Conservation (phyloP, 2,113 vertebrate genomes). For the Mohoua ochrocephala region DNA sequence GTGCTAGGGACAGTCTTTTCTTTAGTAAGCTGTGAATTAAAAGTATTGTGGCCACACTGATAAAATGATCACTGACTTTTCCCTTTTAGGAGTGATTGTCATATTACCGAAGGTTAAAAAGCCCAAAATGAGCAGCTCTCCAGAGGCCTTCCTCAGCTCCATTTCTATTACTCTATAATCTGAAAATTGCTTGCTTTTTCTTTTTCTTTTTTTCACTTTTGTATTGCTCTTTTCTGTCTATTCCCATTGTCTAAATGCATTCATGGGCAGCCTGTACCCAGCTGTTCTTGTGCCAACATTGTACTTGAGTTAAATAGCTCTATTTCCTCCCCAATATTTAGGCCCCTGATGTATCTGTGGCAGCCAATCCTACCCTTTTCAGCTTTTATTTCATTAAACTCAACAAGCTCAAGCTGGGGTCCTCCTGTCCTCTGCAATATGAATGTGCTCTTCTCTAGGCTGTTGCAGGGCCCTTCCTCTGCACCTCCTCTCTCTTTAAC, state of each 20-base stretch:
- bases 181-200: background rate
- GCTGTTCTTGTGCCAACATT: constrained; percentile 43
- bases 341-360: background rate
- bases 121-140: background rate
- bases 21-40: background rate
- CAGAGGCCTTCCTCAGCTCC: background rate
- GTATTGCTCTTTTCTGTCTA: background rate
- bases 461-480: background rate
- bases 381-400: background rate
- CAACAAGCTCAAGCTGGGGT: background rate
- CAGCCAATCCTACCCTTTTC: background rate
- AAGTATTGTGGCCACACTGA: background rate
- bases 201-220: background rate
- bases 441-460: background rate
- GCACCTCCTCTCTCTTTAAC: background rate
- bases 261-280: constrained; percentile 47
- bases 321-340: background rate
- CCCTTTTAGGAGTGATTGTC: background rate
- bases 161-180: constrained; percentile 25
- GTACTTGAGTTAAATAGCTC: constrained; percentile 36
- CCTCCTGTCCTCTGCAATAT: background rate
- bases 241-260: constrained; percentile 47
- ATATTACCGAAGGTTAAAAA: background rate
- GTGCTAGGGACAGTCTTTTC: background rate
- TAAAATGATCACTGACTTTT: background rate